phyloP scores from a whole-genome alignment of 2,797 vertebrate genomes.

The Hyperoplus immaculatus region DNA sequence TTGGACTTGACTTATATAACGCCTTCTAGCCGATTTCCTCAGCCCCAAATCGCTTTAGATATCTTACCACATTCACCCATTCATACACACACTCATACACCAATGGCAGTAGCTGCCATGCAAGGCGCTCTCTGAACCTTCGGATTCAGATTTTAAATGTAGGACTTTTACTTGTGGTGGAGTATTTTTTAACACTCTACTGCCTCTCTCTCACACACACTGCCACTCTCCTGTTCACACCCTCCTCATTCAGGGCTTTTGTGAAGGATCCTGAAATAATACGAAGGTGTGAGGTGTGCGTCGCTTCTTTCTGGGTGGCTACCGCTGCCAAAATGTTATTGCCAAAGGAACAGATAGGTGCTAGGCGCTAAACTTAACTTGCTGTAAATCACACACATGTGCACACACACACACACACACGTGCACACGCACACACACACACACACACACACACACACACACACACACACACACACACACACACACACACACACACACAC shows the following conservation, averaged over 20 bases:
- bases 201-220: not conserved
- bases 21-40: not conserved
- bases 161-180: not conserved
- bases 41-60: too few relatives aligned
- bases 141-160: not conserved
- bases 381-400: constrained; percentile 69
- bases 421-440: constrained; percentile 21
- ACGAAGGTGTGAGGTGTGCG: constrained; percentile 56
- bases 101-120: too few relatives aligned
- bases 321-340: constrained; percentile 51
- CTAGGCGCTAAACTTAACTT: constrained; percentile 77
- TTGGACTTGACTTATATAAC: too few relatives aligned
- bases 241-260: constrained; percentile 45
- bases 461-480: constrained; percentile 18
- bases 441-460: constrained; percentile 30
- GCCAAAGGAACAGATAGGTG: constrained; percentile 74
- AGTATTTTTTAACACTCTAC: not conserved
- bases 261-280: constrained; percentile 73
- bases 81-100: too few relatives aligned
- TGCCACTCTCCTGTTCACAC: constrained; percentile 15
- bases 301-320: constrained; percentile 61
- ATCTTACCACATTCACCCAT: too few relatives aligned
- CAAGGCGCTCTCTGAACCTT: not conserved
- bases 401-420: constrained; percentile 17
- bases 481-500: constrained; percentile 37